Evolutionary conservation across 2,888 invertebrate species (phyloP), one percentile per base, ranked within the genome.

Genomic region (Automeris io): DNA sequence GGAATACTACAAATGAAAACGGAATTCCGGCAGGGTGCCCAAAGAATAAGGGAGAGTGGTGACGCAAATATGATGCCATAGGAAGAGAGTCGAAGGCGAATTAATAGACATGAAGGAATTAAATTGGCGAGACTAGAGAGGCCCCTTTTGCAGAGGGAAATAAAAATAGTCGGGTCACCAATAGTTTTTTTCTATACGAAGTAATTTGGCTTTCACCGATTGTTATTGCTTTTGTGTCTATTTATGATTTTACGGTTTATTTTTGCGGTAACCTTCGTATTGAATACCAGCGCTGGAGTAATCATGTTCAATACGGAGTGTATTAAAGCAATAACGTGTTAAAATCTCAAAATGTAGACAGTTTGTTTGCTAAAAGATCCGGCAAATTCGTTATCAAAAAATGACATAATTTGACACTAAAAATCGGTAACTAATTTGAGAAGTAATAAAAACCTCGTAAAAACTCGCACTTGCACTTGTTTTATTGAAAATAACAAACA

Each of bases 1-100:
- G 73, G 71, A 78, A 77, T 73, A 63, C 79, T 77, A 61, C 76
- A 78, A 78, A 80, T 75, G 79, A 79, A 80, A 74, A 70, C 70
- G 65, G 68, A 75, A 75, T 76, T 76, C 76, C 72, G 66, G 61
- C 52, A 63, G 71, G 77, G 66, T 52, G 51, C 44, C 61, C 61
- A 48, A 46, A 62, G 62, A 63, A 57, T 57, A 59, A 59, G 75
- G 67, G 60, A 56, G 35, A 52, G 51, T 56, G 52, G 53, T 54
- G 49, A 55, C 42, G 42, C 44, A 47, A 53, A 51, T 59, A 54
- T 51, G 48, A 54, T 49, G 58, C 45, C 50, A 46, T 54, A 54
- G 67, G 64, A 70, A 68, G 57, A 51, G 61, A 60, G 58, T 56
- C 58, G 62, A 62, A 66, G n/a, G 54, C 62, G 64, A 71, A 66